phyloP scores from a whole-genome alignment of 2,113 vertebrate species.

The Oriolus oriolus region DNA sequence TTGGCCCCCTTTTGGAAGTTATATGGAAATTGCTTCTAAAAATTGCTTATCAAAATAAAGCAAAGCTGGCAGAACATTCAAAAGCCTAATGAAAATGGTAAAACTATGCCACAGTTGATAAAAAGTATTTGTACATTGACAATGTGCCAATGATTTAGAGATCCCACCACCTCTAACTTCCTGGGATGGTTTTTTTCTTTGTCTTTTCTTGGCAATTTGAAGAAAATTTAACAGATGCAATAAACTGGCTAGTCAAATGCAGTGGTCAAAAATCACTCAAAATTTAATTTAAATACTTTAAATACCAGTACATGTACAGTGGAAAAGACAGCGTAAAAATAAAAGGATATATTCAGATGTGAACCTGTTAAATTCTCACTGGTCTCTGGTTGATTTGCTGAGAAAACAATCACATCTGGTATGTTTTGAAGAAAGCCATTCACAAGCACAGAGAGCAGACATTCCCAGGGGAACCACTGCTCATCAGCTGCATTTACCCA shows the following conservation, averaged over 20 bases:
- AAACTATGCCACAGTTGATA: neutral
- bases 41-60: neutral
- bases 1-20: neutral
- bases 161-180: neutral
- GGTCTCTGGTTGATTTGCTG: neutral
- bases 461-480: neutral
- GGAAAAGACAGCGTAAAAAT: neutral
- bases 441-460: neutral
- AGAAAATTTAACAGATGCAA: neutral
- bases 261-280: neutral
- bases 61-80: neutral
- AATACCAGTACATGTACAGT: neutral
- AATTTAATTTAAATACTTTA: neutral
- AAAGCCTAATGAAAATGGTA: neutral
- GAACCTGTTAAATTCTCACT: neutral
- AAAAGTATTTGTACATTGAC: neutral
- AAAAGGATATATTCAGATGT: neutral
- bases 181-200: neutral
- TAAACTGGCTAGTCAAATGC: neutral
- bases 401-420: neutral
- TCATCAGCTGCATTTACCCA: rapidly evolving
- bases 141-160: neutral
- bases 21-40: neutral
- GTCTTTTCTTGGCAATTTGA: neutral
- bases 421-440: neutral